Conservation (phyloP, 2,797 vertebrate genomes). For the Phrynocephalus forsythii region DNA sequence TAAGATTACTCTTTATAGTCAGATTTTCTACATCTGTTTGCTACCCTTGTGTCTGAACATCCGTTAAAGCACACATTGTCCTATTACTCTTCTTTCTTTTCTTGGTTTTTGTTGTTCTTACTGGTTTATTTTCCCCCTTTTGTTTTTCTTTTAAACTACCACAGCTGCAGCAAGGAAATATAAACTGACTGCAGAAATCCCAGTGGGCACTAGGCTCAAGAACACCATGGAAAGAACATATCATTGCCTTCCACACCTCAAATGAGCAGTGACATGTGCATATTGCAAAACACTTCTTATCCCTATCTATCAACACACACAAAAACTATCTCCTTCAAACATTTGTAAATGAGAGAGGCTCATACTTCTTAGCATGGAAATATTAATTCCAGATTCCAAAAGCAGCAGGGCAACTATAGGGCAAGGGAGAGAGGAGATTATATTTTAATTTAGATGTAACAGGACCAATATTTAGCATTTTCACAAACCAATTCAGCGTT, state of each 20-base stretch:
- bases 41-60: conserved; percentile 35
- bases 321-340: neutral
- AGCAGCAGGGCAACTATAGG: neutral
- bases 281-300: conserved; percentile 34
- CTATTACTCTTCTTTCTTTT: conserved; percentile 36
- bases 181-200: conserved; percentile 55
- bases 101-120: neutral
- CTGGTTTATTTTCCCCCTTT: conserved; percentile 47
- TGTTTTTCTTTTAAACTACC: conserved; percentile 40
- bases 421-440: neutral
- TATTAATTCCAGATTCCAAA: conserved; percentile 16
- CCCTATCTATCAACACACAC: neutral
- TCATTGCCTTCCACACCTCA: conserved; percentile 32
- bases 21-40: conserved; percentile 33
- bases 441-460: neutral
- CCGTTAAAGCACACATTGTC: conserved; percentile 53
- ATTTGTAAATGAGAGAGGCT: neutral
- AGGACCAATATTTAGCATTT: neutral
- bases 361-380: conserved; percentile 1
- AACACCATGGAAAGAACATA: conserved; percentile 51
- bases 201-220: conserved; percentile 17
- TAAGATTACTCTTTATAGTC: conserved; percentile 38
- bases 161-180: conserved; percentile 66
- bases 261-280: neutral
- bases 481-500: neutral